These are phyloP conservation scores for Parnassius apollo DNA, from an alignment of 2,888 invertebrate genomes.

Conservation along the genomic window DNA sequence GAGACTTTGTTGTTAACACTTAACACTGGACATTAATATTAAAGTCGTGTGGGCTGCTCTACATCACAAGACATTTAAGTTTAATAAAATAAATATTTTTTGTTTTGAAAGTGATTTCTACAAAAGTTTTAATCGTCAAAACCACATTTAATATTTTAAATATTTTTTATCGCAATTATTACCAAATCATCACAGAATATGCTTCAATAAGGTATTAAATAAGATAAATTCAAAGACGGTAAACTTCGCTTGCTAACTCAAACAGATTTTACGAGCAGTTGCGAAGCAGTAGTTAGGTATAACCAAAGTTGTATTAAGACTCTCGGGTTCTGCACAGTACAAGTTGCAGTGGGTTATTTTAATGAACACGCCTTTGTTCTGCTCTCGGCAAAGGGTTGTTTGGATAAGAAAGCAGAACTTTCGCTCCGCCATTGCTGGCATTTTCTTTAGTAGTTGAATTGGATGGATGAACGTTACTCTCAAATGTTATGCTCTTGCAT, in stretches of 20 bases:
- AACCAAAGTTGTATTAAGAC: constrained; percentile 12
- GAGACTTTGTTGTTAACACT: too few relatives aligned
- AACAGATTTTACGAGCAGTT: neutral
- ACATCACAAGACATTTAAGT: too few relatives aligned
- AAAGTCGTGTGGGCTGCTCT: too few relatives aligned
- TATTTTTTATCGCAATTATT: too few relatives aligned
- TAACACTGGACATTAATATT: too few relatives aligned
- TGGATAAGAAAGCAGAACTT: constrained; percentile 72
- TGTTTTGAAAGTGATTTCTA: too few relatives aligned
- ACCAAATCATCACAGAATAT: neutral
- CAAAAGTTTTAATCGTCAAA: too few relatives aligned
- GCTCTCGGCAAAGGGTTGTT: constrained; percentile 59
- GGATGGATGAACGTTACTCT: constrained; percentile 56
- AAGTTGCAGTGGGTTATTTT: constrained; percentile 56
- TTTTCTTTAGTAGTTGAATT: constrained; percentile 75
- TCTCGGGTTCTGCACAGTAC: constrained; percentile 27
- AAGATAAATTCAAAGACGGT: neutral
- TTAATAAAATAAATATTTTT: too few relatives aligned
- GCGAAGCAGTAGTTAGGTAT: neutral
- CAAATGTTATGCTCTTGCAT: constrained; percentile 43
- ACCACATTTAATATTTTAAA: too few relatives aligned
- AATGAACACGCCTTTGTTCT: constrained; percentile 73
- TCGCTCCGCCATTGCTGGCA: constrained; percentile 49
- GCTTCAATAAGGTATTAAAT: neutral
- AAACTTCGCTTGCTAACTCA: neutral